phyloP scores from a whole-genome alignment of 2,797 vertebrate species.

The Gymnothorax javanicus region DNA sequence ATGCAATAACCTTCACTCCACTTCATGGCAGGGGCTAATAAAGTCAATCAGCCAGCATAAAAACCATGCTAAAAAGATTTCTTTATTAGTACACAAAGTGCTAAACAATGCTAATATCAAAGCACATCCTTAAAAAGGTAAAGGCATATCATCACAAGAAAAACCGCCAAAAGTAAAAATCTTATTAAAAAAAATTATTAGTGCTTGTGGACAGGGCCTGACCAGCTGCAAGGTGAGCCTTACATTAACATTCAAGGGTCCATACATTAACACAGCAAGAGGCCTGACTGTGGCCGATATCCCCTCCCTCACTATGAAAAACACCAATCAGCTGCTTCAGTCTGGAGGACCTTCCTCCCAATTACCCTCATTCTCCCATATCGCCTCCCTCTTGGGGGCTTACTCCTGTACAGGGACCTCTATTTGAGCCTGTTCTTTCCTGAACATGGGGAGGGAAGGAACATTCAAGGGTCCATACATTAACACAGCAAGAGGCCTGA shows the following conservation, averaged over 20 bases:
- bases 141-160: not conserved
- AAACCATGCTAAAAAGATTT: not conserved
- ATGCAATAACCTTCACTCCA: too few species aligned
- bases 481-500: not conserved
- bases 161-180: not conserved
- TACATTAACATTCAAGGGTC: not conserved
- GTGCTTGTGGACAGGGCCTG: not conserved
- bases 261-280: not conserved
- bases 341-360: not conserved
- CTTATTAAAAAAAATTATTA: not conserved
- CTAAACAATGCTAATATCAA: not conserved
- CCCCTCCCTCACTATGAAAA: not conserved
- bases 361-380: not conserved
- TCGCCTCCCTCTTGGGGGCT: not conserved
- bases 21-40: too few species aligned
- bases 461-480: too few species aligned
- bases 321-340: not conserved
- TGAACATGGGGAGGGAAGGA: slow-evolving; percentile 14
- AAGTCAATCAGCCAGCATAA: not conserved
- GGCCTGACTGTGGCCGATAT: not conserved
- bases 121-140: not conserved
- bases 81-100: slow-evolving; percentile 8
- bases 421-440: not conserved
- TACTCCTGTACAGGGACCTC: not conserved
- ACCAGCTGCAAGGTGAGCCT: not conserved